Evolutionary conservation across 2,797 vertebrate genomes (phyloP).

Genomic region (Zenarchopterus dispar): DNA sequence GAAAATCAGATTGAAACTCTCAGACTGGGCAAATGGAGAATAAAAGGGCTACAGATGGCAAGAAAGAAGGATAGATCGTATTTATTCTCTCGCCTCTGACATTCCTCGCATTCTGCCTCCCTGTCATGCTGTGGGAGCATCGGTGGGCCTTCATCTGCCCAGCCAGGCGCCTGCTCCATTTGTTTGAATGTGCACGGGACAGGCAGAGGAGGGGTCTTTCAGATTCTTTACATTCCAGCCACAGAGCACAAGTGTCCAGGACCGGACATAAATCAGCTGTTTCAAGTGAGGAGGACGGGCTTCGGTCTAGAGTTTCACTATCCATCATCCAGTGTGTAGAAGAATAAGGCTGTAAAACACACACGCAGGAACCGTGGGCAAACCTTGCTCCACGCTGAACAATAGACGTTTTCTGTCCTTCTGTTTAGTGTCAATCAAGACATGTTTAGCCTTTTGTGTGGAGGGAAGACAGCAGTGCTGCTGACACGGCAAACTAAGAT

Average conservation of each 20-base stretch:
- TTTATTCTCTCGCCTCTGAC: conserved; percentile 71
- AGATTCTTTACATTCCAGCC: conserved; percentile 82
- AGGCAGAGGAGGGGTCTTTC: conserved; percentile 70
- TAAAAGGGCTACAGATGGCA: conserved; percentile 31
- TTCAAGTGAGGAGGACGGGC: conserved; percentile 52
- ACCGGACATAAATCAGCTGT: conserved; percentile 85
- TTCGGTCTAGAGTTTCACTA: conserved; percentile 27
- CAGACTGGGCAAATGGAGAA: conserved; percentile 9
- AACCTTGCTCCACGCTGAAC: conserved; percentile 58
- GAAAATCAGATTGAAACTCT: not conserved
- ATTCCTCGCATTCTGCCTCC: conserved; percentile 78
- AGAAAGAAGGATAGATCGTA: conserved; percentile 38
- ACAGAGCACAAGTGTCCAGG: conserved; percentile 78
- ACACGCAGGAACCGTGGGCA: conserved; percentile 42
- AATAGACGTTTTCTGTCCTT: conserved; percentile 29
- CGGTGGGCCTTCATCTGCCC: conserved; percentile 74
- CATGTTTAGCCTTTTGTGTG: conserved; percentile 36
- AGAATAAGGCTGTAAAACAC: conserved; percentile 61
- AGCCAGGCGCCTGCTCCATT: conserved; percentile 73
- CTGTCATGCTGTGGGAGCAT: conserved; percentile 74
- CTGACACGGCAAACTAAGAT: too few species aligned
- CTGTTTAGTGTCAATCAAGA: conserved; percentile 35
- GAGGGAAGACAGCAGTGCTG: too few species aligned
- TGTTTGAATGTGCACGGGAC: conserved; percentile 76
- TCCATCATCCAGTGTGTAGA: conserved; percentile 29